Evolutionary conservation across 2,113 vertebrate species (phyloP), one percentile per base, ranked within the genome.

Genomic region (Dolichallabes microphthalmus): DNA sequence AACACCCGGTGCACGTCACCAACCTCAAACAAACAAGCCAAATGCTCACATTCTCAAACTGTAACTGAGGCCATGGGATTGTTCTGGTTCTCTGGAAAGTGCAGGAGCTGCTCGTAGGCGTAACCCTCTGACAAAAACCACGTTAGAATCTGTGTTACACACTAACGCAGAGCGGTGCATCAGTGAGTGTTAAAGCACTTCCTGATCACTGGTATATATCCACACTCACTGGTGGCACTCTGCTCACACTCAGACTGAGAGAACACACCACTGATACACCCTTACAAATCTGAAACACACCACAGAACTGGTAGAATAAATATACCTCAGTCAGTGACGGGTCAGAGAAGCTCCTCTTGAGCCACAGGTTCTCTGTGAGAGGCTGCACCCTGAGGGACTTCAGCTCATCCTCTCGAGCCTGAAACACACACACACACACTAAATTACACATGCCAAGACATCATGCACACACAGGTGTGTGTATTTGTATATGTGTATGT

Each of bases 331-430:
- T 45, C 27, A 94, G 76, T 0, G 89, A 90, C 3, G 92, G 85
- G 68, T 94, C 93, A 1, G 93, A 94, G 81, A 10, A 88, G 88
- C 92, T 94, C 76, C 93, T 93, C 45, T 93, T 95, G 57, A 94
- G 82, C 94, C 94, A 95, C 89, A 92, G 89, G 39, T 95, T 95
- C 57, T 94, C 90, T 76, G 89, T 87, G 50, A 95, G 93, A 3
- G 94, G 92, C 77, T 92, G 92, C 52, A 92, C 88, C 0, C 22
- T 90, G 75, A 95, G 25, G 35, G 88, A 84, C 82, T 71, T 90
- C 76, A 95, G 32, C 88, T 95, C 94, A 53, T 91, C 83, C 50
- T 93, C 88, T 22, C 94, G 91, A 78, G 93, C 92, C 94, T 95
- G 39, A 69, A 80, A 82, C 2, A 82, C 25, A 69, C 64, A 50